Percentiles rank a stretch among this genome's conserved stretches.
Evolutionary conservation across 2,113 vertebrate species (phyloP).

Genomic region (Phoxinus phoxinus): DNA sequence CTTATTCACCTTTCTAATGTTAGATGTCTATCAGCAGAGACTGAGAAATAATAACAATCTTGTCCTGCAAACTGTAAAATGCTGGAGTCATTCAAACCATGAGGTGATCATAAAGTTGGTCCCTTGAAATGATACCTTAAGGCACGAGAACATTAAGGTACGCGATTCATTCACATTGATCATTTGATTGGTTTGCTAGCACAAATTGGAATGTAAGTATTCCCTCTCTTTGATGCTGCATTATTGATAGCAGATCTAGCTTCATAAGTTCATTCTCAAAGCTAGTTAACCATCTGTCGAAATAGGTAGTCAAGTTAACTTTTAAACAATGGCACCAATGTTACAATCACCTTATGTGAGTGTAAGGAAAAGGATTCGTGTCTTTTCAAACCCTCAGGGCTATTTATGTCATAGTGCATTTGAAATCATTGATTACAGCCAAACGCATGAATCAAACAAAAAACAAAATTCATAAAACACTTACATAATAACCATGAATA

Average conservation of each 20-base stretch:
- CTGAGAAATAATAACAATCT: slow-evolving; percentile 61
- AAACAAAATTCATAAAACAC: slow-evolving; percentile 64
- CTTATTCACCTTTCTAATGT: slow-evolving; percentile 55
- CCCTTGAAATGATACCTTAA: slow-evolving; percentile 62
- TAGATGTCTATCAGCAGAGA: slow-evolving; percentile 56
- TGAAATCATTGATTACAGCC: slow-evolving; percentile 76
- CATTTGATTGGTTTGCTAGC: slow-evolving; percentile 49
- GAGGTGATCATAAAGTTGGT: slow-evolving; percentile 80
- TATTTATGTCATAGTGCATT: slow-evolving; percentile 73
- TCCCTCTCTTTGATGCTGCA: slow-evolving; percentile 41
- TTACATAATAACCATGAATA: slow-evolving; percentile 63
- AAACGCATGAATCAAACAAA: slow-evolving; percentile 66
- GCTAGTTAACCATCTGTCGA: slow-evolving; percentile 42
- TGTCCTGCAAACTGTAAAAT: slow-evolving; percentile 66
- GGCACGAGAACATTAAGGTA: slow-evolving; percentile 62
- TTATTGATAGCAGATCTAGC: slow-evolving; percentile 22
- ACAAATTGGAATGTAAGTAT: slow-evolving; percentile 71
- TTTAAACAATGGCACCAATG: slow-evolving; percentile 70
- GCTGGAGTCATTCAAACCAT: slow-evolving; percentile 64
- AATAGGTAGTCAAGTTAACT: slow-evolving; percentile 39
- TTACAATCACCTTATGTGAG: slow-evolving; percentile 79
- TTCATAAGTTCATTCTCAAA: background rate
- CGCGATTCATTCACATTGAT: slow-evolving; percentile 51
- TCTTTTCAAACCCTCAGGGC: slow-evolving; percentile 56
- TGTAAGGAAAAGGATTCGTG: slow-evolving; percentile 54